Conservation (phyloP, 2,113 vertebrate genomes). For the Cyanoliseus patagonus region DNA sequence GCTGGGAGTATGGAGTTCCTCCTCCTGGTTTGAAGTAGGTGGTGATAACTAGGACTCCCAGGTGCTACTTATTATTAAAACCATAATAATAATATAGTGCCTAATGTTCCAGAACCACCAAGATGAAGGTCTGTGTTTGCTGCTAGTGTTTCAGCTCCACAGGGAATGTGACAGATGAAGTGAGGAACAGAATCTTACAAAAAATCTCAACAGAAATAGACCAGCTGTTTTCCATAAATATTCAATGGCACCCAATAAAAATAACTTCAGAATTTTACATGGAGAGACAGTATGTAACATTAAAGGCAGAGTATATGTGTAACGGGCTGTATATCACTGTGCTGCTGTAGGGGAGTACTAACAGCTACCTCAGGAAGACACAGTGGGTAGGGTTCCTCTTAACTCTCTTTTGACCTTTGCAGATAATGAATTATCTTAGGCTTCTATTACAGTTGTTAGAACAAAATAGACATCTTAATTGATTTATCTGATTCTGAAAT, state of each 20-base stretch:
- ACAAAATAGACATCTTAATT: background rate
- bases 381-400: background rate
- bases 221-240: background rate
- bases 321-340: background rate
- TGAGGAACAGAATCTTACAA: background rate
- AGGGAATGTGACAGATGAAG: background rate
- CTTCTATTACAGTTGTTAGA: constrained; percentile 7
- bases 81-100: background rate
- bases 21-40: background rate
- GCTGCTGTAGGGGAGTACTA: background rate
- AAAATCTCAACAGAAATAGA: background rate
- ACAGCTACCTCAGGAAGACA: background rate
- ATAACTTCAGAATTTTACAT: background rate
- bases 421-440: background rate
- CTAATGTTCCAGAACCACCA: background rate
- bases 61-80: background rate
- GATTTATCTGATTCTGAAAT: constrained; percentile 18
- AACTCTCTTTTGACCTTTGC: background rate
- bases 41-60: background rate
- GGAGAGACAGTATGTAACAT: background rate
- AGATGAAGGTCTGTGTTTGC: background rate
- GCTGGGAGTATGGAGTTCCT: background rate
- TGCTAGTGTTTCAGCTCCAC: background rate
- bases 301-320: background rate
- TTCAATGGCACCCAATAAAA: background rate